phyloP scores from a whole-genome alignment of 2,113 vertebrate species.

The Spermophilus dauricus region DNA sequence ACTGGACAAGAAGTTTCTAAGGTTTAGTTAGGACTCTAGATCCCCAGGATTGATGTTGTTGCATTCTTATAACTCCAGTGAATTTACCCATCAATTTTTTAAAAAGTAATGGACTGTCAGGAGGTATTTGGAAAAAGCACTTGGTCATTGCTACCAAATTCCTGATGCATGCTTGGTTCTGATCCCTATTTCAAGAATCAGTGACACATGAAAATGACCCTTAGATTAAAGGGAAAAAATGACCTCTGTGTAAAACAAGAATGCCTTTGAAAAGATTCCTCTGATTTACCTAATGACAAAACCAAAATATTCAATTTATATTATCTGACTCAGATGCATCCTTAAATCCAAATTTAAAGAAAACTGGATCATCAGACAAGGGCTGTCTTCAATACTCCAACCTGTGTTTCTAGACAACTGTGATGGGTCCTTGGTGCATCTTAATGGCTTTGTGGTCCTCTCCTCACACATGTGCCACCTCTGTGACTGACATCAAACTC shows the following conservation, averaged over 20 bases:
- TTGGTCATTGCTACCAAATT: slow-evolving; percentile 45
- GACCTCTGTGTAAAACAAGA: background rate
- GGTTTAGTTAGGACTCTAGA: background rate
- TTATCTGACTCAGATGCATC: background rate
- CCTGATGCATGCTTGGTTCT: background rate
- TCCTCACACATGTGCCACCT: background rate
- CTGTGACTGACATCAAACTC: background rate
- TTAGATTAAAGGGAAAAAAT: background rate
- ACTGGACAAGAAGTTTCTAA: background rate
- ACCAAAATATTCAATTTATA: background rate
- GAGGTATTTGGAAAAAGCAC: background rate
- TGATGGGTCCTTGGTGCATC: background rate
- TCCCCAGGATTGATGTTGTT: background rate
- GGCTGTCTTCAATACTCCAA: fast-evolving
- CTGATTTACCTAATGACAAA: background rate
- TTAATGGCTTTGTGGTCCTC: background rate
- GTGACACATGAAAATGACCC: background rate
- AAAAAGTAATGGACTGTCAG: slow-evolving; percentile 12
- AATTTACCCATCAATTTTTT: background rate
- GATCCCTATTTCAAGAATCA: background rate
- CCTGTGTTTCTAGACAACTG: background rate
- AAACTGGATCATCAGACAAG: background rate
- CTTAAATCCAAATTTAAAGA: background rate
- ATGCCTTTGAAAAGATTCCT: background rate
- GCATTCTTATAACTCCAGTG: background rate